Percentiles rank a stretch among this genome's conserved stretches.
These are phyloP conservation scores for Alcedo atthis DNA, from an alignment of 2,797 vertebrate genomes.

Conservation along the genomic window DNA sequence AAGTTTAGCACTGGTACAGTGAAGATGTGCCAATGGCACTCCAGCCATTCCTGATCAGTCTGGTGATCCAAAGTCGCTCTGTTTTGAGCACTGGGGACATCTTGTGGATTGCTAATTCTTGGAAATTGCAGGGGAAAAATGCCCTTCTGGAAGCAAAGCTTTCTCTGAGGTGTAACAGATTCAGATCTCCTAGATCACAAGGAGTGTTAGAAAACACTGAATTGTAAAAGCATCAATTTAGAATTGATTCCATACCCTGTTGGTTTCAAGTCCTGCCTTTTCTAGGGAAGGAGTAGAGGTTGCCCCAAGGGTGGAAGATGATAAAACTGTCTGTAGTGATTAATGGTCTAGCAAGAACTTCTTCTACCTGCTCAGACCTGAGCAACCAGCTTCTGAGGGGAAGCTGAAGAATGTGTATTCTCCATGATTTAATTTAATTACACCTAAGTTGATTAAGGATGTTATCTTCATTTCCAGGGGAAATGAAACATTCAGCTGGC, in stretches of 20 bases:
- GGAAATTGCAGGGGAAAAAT: background rate
- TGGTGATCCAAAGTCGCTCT: background rate
- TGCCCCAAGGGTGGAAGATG: background rate
- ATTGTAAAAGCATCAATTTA: background rate
- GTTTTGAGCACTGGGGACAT: background rate
- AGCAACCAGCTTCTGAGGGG: background rate
- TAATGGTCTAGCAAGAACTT: background rate
- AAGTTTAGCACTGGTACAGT: background rate
- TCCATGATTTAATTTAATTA: slow-evolving; percentile 2
- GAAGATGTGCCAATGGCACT: background rate
- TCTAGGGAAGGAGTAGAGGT: background rate
- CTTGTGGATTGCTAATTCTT: background rate
- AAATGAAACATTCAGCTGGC: background rate
- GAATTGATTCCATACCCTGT: background rate
- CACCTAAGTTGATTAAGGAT: background rate
- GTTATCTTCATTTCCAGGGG: slow-evolving; percentile 54
- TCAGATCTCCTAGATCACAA: background rate
- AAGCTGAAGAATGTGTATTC: background rate
- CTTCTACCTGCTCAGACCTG: background rate
- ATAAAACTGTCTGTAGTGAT: background rate
- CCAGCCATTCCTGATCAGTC: background rate
- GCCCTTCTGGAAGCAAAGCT: background rate
- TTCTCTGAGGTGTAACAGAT: background rate
- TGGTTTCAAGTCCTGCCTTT: background rate
- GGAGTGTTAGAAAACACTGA: background rate